Evolutionary conservation across 1,140 invertebrate species (phyloP).

Genomic region (Heterodera carotae): DNA sequence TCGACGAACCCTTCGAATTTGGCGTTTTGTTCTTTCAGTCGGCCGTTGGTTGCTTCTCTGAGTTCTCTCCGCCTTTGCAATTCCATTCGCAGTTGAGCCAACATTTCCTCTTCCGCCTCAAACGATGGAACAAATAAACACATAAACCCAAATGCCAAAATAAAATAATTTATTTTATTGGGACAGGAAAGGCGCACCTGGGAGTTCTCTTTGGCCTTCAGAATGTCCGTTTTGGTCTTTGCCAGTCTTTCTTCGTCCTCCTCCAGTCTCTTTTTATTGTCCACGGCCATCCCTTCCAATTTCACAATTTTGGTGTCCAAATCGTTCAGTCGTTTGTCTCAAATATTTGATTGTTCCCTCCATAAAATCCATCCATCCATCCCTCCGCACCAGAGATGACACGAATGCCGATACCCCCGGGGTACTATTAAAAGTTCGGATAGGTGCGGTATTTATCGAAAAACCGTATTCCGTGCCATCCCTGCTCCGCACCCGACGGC

Average conservation of each 20-base stretch:
- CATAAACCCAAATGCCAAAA: too few relatives aligned
- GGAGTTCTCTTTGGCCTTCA: constrained; percentile 44
- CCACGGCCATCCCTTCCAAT: constrained; percentile 72
- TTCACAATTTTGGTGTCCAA: constrained; percentile 71
- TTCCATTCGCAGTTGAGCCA: neutral
- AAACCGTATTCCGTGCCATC: neutral
- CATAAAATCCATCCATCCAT: neutral
- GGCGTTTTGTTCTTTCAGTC: constrained; percentile 18
- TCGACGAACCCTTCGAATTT: constrained; percentile 48
- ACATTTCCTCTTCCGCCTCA: constrained; percentile 39
- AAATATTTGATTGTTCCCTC: neutral
- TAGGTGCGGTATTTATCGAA: too few relatives aligned
- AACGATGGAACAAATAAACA: too few relatives aligned
- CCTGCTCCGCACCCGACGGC: neutral
- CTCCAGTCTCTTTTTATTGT: constrained; percentile 29
- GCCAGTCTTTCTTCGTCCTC: constrained; percentile 46
- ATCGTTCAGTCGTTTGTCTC: constrained; percentile 87
- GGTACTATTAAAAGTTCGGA: too few relatives aligned
- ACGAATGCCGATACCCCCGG: too few relatives aligned
- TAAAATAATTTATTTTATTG: too few relatives aligned
- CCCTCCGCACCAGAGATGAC: neutral
- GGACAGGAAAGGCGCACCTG: too few relatives aligned
- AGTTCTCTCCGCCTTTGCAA: neutral
- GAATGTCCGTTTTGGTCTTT: constrained; percentile 41
- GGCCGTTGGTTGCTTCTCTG: neutral